phyloP scores from a whole-genome alignment of 2,113 vertebrate genomes.

The Percopsis transmontana region DNA sequence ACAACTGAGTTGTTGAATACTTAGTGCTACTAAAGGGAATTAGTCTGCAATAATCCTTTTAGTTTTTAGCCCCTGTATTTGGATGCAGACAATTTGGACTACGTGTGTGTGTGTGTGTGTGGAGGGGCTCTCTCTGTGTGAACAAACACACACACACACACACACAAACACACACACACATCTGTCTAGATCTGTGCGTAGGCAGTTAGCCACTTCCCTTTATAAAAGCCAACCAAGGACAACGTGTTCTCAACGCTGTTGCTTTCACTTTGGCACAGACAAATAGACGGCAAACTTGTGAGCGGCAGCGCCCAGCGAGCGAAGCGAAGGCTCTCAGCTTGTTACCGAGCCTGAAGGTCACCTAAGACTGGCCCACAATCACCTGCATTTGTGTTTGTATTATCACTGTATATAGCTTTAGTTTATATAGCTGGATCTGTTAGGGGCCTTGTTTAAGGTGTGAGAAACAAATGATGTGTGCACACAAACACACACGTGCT shows the following conservation, averaged over 20 bases:
- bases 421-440: slow-evolving; percentile 9
- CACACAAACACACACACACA: too few species aligned
- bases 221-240: slow-evolving; percentile 65
- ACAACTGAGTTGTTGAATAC: slow-evolving; percentile 3
- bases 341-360: slow-evolving; percentile 25
- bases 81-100: slow-evolving; percentile 20
- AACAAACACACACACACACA: too few species aligned
- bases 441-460: not conserved
- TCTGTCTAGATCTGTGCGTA: slow-evolving; percentile 32
- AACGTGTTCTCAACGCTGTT: slow-evolving; percentile 62
- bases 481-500: slow-evolving; percentile 1
- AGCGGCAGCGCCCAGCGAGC: slow-evolving; percentile 29
- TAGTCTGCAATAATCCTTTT: slow-evolving; percentile 23
- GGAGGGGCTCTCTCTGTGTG: slow-evolving; percentile 18
- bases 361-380: slow-evolving; percentile 8
- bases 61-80: slow-evolving; percentile 17
- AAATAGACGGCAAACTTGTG: slow-evolving; percentile 35
- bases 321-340: slow-evolving; percentile 1
- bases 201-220: slow-evolving; percentile 71
- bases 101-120: slow-evolving; percentile 21
- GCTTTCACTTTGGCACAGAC: slow-evolving; percentile 66
- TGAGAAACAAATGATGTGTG: slow-evolving; percentile 1
- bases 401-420: too few species aligned
- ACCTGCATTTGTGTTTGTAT: slow-evolving; percentile 7
- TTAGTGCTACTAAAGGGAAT: not conserved